Base-by-base conservation (phyloP, 53 echinoderm and acorn worm genomes). In the Pentamera pediparva region DNA sequence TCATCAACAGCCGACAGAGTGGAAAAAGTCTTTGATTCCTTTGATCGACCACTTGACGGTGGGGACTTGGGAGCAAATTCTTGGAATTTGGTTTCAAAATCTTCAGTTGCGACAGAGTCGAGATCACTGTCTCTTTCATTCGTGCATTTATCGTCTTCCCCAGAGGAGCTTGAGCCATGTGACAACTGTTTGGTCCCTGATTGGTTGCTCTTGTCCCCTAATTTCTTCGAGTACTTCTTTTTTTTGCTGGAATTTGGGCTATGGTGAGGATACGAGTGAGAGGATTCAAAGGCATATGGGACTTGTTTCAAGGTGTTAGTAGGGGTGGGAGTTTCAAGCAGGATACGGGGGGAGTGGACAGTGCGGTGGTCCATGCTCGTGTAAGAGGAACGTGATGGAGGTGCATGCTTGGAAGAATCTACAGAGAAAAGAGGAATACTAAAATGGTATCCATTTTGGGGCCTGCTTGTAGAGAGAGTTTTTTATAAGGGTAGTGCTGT, bases 91-190 rank as follows among this genome's bases (percentile, higher is more conserved):
- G 78, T 72, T 30, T 91, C 89, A 83, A 88, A 91, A 35, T 95
- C 96, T 34, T 91, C 89, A 1, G 96, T 95, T 4, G 89, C 91
- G 17, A 95, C 77, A 39, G 96, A 95, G 32, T 91, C 91, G 12
- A 74, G 39, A 57, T 95, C 91, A 41, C 82, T 88, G 19, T 61
- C 12, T n/a, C n/a, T n/a, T n/a, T n/a, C n/a, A n/a, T n/a, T n/a
- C n/a, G n/a, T n/a, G n/a, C n/a, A n/a, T n/a, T n/a, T n/a, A n/a
- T n/a, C n/a, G n/a, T n/a, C n/a, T n/a, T n/a, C n/a, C n/a, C n/a
- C n/a, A n/a, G n/a, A n/a, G n/a, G n/a, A n/a, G n/a, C n/a, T n/a
- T n/a, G n/a, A n/a, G n/a, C n/a, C n/a, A n/a, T n/a, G n/a, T n/a
- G n/a, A n/a, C n/a, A n/a, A n/a, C n/a, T n/a, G 22, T 0, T 9